Percentiles rank a stretch among this genome's conserved stretches.
Conservation (phyloP, 2,113 vertebrate species). For the Oenanthe oenanthe region DNA sequence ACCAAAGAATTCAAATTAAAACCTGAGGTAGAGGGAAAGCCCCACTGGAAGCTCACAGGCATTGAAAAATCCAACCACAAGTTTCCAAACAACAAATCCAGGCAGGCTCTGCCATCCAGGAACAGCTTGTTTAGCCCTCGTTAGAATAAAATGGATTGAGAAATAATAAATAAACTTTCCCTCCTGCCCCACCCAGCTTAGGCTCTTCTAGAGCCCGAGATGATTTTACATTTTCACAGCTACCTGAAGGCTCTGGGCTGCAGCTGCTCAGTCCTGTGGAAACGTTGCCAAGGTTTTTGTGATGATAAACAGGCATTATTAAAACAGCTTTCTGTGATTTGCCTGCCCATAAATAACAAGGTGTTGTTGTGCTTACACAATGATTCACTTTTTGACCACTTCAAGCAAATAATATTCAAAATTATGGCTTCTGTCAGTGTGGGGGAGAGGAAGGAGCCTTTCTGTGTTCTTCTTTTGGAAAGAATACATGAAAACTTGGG, state of each 20-base stretch:
- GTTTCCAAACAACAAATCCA: neutral
- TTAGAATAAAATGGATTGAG: neutral
- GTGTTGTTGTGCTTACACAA: neutral
- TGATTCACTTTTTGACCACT: neutral
- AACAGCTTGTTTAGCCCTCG: neutral
- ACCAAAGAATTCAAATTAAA: neutral
- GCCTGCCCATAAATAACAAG: neutral
- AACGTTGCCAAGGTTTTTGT: neutral
- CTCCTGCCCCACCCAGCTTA: neutral
- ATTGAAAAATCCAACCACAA: neutral
- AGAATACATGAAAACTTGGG: neutral
- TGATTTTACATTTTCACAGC: neutral
- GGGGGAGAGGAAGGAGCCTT: neutral
- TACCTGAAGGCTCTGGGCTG: neutral
- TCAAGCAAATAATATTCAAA: neutral
- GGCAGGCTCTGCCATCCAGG: conserved; percentile 26
- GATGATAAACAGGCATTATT: neutral
- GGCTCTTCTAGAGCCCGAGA: neutral
- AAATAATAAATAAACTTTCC: conserved; percentile 6
- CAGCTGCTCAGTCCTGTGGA: neutral
- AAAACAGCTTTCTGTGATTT: neutral
- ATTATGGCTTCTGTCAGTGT: neutral
- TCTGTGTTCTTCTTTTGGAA: neutral
- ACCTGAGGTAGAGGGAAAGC: neutral
- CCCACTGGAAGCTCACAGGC: neutral